phyloP scores from a whole-genome alignment of 2,888 invertebrate genomes.

The Periphyllus acericola region DNA sequence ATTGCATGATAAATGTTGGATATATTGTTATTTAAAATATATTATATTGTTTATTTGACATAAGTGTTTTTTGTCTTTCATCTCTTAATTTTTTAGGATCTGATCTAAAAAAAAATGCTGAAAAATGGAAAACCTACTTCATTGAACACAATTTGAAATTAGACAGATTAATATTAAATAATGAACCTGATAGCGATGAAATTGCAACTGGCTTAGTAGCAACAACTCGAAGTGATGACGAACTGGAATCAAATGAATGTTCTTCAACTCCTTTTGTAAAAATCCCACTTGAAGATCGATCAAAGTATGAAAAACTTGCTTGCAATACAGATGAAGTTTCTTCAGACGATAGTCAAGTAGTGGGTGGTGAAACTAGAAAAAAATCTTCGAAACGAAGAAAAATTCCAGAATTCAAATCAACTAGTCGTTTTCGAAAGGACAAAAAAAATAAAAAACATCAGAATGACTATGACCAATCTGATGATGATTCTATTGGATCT shows the following conservation, averaged over 20 bases:
- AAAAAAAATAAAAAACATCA: constrained; percentile 59
- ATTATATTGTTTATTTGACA: constrained; percentile 35
- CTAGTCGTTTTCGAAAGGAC: constrained; percentile 55
- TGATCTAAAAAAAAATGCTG: constrained; percentile 58
- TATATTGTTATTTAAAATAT: constrained; percentile 48
- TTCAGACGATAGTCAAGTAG: constrained; percentile 71
- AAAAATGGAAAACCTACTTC: constrained; percentile 63
- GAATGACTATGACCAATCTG: constrained; percentile 67
- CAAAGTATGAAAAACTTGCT: constrained; percentile 80
- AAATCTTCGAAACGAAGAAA: constrained; percentile 55
- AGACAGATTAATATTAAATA: constrained; percentile 63
- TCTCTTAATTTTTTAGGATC: constrained; percentile 56
- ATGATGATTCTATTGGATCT: constrained; percentile 76
- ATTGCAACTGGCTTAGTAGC: constrained; percentile 40
- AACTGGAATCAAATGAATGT: constrained; percentile 56
- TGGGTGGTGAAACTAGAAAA: constrained; percentile 53
- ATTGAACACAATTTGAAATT: constrained; percentile 63
- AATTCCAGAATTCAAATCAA: constrained; percentile 57
- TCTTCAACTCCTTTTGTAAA: constrained; percentile 71
- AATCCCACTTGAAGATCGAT: constrained; percentile 76
- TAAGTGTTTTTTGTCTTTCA: constrained; percentile 53
- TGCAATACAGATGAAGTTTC: constrained; percentile 72
- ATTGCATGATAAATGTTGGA: constrained; percentile 45
- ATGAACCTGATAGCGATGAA: constrained; percentile 62
- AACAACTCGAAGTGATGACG: constrained; percentile 58